Percentiles rank a stretch among this genome's conserved stretches.
Conservation (phyloP, 1,140 invertebrate genomes). For the Chelonus insularis region DNA sequence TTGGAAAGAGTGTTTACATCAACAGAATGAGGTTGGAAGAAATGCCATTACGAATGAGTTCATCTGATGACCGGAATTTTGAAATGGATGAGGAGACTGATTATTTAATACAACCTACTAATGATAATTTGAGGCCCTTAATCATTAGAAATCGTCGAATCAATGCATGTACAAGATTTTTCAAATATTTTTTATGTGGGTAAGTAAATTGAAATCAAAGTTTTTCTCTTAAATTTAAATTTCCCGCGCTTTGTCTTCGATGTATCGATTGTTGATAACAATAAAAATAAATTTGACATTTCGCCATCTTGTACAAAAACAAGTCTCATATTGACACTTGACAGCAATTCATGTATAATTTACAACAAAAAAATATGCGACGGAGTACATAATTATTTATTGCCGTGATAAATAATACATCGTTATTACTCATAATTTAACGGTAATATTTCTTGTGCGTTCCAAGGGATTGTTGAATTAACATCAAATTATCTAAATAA, state of each 20-base stretch:
- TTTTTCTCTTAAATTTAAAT: not conserved
- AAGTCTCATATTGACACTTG: too few relatives aligned
- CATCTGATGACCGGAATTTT: constrained; percentile 62
- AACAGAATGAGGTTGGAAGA: constrained; percentile 60
- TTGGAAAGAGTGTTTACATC: not conserved
- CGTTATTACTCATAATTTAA: constrained; percentile 2
- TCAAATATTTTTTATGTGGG: constrained; percentile 60
- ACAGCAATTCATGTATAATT: too few relatives aligned
- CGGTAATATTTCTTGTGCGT: not conserved
- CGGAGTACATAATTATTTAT: too few relatives aligned
- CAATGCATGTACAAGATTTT: constrained; percentile 46
- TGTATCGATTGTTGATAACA: not conserved
- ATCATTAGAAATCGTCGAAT: constrained; percentile 44
- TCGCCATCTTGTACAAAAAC: too few relatives aligned
- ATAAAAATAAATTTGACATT: not conserved
- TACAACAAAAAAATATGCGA: too few relatives aligned
- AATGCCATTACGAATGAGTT: constrained; percentile 61
- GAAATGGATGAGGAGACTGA: constrained; percentile 70
- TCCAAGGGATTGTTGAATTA: too few relatives aligned
- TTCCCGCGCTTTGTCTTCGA: not conserved
- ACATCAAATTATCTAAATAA: not conserved
- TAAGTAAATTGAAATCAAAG: constrained; percentile 40
- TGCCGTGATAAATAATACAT: not conserved
- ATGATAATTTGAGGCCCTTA: constrained; percentile 48
- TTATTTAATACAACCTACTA: constrained; percentile 63